phyloP scores from a whole-genome alignment of 2,797 vertebrate species.

The Dromococcyx pavoninus region DNA sequence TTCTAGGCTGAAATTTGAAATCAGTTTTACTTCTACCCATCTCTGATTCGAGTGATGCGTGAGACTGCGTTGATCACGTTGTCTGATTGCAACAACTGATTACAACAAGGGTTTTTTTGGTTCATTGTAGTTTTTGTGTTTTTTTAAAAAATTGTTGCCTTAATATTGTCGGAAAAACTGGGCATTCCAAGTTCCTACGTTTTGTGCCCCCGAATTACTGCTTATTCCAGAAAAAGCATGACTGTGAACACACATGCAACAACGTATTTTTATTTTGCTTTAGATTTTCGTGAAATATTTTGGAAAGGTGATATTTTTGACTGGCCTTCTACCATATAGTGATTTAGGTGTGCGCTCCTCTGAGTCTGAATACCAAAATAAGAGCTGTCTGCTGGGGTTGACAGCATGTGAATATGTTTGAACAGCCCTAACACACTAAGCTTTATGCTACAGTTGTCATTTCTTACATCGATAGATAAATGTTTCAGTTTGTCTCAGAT shows the following conservation, averaged over 20 bases:
- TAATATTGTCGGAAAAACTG: background rate
- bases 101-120: background rate
- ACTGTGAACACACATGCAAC: background rate
- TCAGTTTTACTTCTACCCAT: background rate
- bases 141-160: background rate
- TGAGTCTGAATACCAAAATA: background rate
- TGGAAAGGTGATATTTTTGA: background rate
- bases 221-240: background rate
- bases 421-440: background rate
- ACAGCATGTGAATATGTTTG: background rate
- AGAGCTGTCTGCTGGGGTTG: background rate
- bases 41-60: background rate
- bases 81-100: background rate
- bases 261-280: background rate
- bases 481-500: background rate
- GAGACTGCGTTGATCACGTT: background rate
- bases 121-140: background rate
- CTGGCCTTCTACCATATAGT: background rate
- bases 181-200: background rate
- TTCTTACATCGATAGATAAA: background rate
- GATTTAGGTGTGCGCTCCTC: background rate
- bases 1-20: background rate
- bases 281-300: background rate
- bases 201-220: background rate
- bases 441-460: background rate